A percentile compares a stretch with the other conserved stretches of the same genome.
phyloP scores from a whole-genome alignment of 2,797 vertebrate genomes.

The Semaprochilodus insignis region DNA sequence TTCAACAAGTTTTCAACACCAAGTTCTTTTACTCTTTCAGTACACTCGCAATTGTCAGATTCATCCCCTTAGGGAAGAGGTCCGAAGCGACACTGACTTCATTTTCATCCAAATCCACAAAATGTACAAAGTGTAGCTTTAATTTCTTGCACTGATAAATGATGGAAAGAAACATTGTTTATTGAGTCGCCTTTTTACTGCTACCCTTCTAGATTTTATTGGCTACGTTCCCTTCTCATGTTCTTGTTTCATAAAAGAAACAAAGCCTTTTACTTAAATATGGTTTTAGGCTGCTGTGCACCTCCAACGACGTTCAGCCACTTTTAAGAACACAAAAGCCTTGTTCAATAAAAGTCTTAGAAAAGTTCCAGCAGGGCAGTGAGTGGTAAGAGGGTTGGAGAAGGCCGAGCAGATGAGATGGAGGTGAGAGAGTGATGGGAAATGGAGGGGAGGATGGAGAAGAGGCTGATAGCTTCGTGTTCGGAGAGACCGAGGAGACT shows the following conservation, averaged over 20 bases:
- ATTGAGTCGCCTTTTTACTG: not conserved
- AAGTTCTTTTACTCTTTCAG: no score
- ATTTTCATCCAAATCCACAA: no score
- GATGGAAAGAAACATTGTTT: no score
- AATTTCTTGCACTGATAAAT: no score
- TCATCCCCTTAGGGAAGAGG: no score
- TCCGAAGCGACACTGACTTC: no score
- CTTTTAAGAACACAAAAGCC: slow-evolving; percentile 5
- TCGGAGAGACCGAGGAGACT: slow-evolving; percentile 72
- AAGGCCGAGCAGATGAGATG: slow-evolving; percentile 19
- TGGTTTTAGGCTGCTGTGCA: not conserved
- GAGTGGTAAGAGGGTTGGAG: not conserved
- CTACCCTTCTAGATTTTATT: not conserved
- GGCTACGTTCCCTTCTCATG: not conserved
- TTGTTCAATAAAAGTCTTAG: not conserved
- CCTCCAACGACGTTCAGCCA: not conserved
- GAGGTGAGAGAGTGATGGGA: slow-evolving; percentile 29
- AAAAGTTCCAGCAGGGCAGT: not conserved
- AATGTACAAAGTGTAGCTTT: no score
- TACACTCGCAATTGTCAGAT: no score
- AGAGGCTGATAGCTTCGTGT: slow-evolving; percentile 73
- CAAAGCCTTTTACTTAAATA: not conserved
- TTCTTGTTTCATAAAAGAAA: not conserved
- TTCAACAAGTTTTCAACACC: no score
- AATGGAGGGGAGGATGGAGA: slow-evolving; percentile 41